phyloP scores from a whole-genome alignment of 1,140 invertebrate species.

The Drosophila baimaii region DNA sequence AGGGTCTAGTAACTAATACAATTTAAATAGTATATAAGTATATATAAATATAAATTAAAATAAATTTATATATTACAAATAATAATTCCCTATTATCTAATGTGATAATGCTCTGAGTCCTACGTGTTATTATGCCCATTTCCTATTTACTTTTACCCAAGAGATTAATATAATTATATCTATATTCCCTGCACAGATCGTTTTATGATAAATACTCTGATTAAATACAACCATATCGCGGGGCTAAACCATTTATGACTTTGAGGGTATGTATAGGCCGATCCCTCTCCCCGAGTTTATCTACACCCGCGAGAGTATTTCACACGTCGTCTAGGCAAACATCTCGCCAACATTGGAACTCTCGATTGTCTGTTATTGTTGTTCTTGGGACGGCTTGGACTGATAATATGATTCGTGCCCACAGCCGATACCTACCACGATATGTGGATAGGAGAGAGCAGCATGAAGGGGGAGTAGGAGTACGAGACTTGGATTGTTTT shows the following conservation, averaged over 20 bases:
- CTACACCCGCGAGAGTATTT: slow-evolving; percentile 33
- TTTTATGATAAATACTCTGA: not conserved
- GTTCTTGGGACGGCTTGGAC: slow-evolving; percentile 42
- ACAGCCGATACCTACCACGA: slow-evolving; percentile 26
- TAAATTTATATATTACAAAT: no score
- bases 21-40: no score
- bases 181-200: not conserved
- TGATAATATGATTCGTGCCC: slow-evolving; percentile 79
- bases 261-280: not conserved
- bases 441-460: slow-evolving; percentile 35
- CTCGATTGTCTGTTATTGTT: slow-evolving; percentile 49
- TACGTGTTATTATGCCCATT: not conserved
- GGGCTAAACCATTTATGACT: slow-evolving; percentile 11
- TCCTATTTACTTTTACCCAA: not conserved
- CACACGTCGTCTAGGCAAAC: slow-evolving; percentile 41
- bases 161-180: slow-evolving; percentile 2
- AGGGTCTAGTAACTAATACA: no score
- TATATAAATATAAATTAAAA: no score
- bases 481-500: slow-evolving; percentile 53
- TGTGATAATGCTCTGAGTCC: no score
- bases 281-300: slow-evolving; percentile 2
- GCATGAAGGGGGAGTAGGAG: not conserved
- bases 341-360: slow-evolving; percentile 23
- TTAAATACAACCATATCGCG: slow-evolving; percentile 9
- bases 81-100: no score